Evolutionary conservation across 2,888 invertebrate genomes (phyloP), one percentile per base, ranked within the genome.

Genomic region (Fabriciana adippe): DNA sequence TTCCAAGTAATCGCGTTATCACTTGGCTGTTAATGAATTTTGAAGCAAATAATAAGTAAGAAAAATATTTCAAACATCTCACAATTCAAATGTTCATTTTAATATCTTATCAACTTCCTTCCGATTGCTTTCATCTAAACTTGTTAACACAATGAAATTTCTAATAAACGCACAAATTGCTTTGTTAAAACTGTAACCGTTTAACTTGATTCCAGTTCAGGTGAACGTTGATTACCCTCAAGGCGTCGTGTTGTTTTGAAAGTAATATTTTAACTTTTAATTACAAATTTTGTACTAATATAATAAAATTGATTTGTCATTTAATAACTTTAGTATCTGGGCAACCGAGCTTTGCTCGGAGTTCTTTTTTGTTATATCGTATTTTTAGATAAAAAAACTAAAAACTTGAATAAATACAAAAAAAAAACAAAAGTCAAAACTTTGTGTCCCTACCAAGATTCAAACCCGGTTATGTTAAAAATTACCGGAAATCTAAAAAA

Each of bases 131-230:
- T 55, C 50, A 53, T 66, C 67, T 66, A 62, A 69, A 71, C 57
- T 68, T 71, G 66, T 68, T 69, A 71, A 70, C 64, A 61, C 67
- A 71, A 73, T 70, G 64, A 71, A 72, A 72, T 73, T 73, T 69
- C 69, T 68, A 71, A 75, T 73, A 68, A 75, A 73, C 65, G 62
- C 64, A 68, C 64, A 68, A 71, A 70, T 70, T 70, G 71, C 71
- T 72, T 72, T 68, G 71, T 69, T 70, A 73, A 69, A 71, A 72
- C 56, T 62, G 54, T 69, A 67, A 67, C 71, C 67, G 65, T 69
- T 66, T 66, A 71, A 72, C 67, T 70, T 63, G 54, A 69, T 72
- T 41, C 16, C 53, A 55, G 56, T 70, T 68, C 57, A 68, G 68
- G 66, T 59, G 62, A 71, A 69, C 62, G 61, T 57, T 64, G 48